Evolutionary conservation across 2,797 vertebrate genomes (phyloP), one percentile per base, ranked within the genome.

Genomic region (Arctocebus calabarensis): DNA sequence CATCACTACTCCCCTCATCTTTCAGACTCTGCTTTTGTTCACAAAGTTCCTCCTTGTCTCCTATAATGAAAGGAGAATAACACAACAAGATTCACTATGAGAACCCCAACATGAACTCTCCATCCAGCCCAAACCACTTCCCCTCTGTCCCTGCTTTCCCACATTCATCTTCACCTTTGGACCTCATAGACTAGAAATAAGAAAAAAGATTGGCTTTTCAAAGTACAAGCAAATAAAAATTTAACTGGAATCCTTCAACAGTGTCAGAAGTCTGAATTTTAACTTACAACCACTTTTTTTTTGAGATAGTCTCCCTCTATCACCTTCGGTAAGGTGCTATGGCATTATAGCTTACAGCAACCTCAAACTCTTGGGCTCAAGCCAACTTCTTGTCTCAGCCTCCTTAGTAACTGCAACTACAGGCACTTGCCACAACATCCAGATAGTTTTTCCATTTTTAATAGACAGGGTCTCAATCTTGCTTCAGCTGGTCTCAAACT

Each of bases 211-310:
- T 22, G 19, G 22, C 1, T 55, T 91, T 86, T 74, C 89, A 62
- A 70, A 75, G 90, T 62, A 59, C 37, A 93, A 84, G 74, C 27
- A 82, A 97, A 66, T 89, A 90, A 85, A 93, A 88, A 37, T 64
- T 74, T 78, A 93, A 94, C 27, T 59, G 61, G 20, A 64, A 52
- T 70, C 61, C 85, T 88, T 34, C 75, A 93, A 88, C 8, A 92
- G 34, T 68, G 43, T 64, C 37, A 17, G 59, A 83, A 32, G 89
- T 82, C 68, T 84, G 68, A 93, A 90, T 71, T 92, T 40, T 84
- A 86, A 57, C 40, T 52, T 34, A 77, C 0, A 90, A 59, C 37
- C 17, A 27, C 11, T 48, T 48, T 48, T 48, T 13, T 48, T 48
- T 48, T 48, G 12, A 13, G 12, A 13, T 48, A 48, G 12, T 48